phyloP scores from a whole-genome alignment of 2,888 invertebrate genomes.

The Yponomeuta cagnagella region DNA sequence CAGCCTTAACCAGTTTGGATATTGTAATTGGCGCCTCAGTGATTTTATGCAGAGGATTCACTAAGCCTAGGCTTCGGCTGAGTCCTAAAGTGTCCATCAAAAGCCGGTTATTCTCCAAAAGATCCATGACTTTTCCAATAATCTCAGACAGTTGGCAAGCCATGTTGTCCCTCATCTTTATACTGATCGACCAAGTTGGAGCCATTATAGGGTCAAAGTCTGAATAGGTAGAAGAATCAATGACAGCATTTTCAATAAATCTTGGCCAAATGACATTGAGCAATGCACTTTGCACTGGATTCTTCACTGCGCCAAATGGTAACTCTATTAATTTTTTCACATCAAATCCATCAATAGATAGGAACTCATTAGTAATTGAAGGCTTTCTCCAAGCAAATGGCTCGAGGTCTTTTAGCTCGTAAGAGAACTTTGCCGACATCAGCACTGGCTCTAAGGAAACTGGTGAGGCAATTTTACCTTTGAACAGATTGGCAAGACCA shows the following conservation, averaged over 20 bases:
- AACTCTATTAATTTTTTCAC: constrained; percentile 70
- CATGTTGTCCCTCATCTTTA: constrained; percentile 80
- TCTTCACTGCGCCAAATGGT: constrained; percentile 90
- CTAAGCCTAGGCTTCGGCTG: constrained; percentile 62
- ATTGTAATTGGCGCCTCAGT: constrained; percentile 87
- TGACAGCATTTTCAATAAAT: constrained; percentile 88
- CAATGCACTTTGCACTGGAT: constrained; percentile 86
- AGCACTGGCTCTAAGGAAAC: constrained; percentile 78
- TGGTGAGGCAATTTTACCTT: constrained; percentile 87
- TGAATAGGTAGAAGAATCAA: constrained; percentile 91
- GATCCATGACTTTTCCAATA: constrained; percentile 81
- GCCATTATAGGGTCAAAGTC: constrained; percentile 90
- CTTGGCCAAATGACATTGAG: constrained; percentile 91
- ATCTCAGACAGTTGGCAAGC: constrained; percentile 86
- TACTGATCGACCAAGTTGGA: constrained; percentile 85
- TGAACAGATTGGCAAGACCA: constrained; percentile 90
- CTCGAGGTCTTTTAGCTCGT: constrained; percentile 78
- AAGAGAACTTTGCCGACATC: constrained; percentile 86
- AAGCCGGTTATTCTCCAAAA: constrained; percentile 73
- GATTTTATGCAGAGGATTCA: constrained; percentile 80
- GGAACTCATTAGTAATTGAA: constrained; percentile 57
- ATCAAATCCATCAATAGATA: constrained; percentile 68
- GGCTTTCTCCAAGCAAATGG: constrained; percentile 78
- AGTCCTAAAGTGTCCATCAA: constrained; percentile 66
- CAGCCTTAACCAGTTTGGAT: constrained; percentile 73